Evolutionary conservation across 2,888 invertebrate genomes (phyloP), one percentile per base, ranked within the genome.

Genomic region (Lithophane leautieri): DNA sequence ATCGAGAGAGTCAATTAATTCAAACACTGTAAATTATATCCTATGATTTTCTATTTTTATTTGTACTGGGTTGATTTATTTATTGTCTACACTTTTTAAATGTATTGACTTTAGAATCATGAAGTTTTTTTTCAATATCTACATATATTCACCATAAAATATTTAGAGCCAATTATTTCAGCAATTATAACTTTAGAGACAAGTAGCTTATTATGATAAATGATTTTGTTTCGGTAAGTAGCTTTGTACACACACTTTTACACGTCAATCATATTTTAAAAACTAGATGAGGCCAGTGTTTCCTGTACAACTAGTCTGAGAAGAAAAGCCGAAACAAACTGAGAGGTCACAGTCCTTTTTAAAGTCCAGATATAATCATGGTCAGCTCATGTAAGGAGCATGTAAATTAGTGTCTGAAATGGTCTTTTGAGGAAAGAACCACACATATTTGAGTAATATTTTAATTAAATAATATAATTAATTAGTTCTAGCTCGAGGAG

Each of bases 1-100:
- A 81, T 73, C 74, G 83, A 83, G 83, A 83, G 79, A 85, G 71
- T 79, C 75, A 71, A 76, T 83, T 75, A 76, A 78, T 78, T 75
- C 70, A 76, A 80, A 72, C 73, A 70, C 70, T 70, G 68, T 79
- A 66, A 73, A 78, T 72, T 78, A 73, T 73, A 76, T 76, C 61
- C 60, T 61, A 65, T 54, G 54, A 73, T 84, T 79, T 77, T 86
- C 80, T 82, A 80, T 80, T 79, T 82, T 71, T 86, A 80, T 78
- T 78, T 77, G 42, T 50, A 34, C 19, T 47, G 12, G n/a, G n/a
- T 76, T 62, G 22, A 70, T 76, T 62, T 16, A 76, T 56, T 70
- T 63, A 70, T 1, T 63, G 76, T 28, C 12, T n/a, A 70, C 4
- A 58, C 8, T 22, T 47, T 50, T 42, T 71, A 52, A 11, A n/a